A percentile compares a stretch with the other conserved stretches of the same genome.
Evolutionary conservation across 2,888 invertebrate species (phyloP).

Genomic region (Eilema sororculum): DNA sequence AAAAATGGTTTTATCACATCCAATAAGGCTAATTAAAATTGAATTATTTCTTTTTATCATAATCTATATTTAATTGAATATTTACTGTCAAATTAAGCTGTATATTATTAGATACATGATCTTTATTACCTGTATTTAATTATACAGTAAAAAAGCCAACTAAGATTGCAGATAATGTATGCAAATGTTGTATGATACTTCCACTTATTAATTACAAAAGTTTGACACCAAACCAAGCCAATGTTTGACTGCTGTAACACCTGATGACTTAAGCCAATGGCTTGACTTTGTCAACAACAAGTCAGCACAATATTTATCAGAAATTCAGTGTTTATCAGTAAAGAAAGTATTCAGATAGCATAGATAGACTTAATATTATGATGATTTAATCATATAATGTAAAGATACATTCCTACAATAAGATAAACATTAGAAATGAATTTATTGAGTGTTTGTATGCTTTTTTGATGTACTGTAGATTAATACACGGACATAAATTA

Average conservation of each 20-base stretch:
- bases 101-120: no score
- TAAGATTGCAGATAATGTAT: background rate
- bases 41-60: background rate
- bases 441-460: background rate
- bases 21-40: background rate
- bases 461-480: background rate
- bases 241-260: background rate
- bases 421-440: constrained; percentile 2
- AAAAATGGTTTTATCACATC: background rate
- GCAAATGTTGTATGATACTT: background rate
- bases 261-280: background rate
- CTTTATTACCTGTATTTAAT: no score
- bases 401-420: constrained; percentile 9
- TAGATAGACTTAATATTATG: constrained; percentile 24
- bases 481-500: background rate
- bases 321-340: constrained; percentile 35
- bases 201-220: background rate
- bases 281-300: constrained; percentile 2
- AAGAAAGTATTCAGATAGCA: constrained; percentile 27
- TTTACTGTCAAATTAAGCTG: background rate
- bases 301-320: constrained; percentile 30
- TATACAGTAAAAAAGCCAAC: background rate
- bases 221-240: background rate
- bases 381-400: constrained; percentile 14
- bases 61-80: constrained; percentile 3